Percentiles rank a stretch among this genome's conserved stretches.
These are phyloP conservation scores for Buceros bicornis DNA, from an alignment of 2,797 vertebrate species.

Conservation along the genomic window DNA sequence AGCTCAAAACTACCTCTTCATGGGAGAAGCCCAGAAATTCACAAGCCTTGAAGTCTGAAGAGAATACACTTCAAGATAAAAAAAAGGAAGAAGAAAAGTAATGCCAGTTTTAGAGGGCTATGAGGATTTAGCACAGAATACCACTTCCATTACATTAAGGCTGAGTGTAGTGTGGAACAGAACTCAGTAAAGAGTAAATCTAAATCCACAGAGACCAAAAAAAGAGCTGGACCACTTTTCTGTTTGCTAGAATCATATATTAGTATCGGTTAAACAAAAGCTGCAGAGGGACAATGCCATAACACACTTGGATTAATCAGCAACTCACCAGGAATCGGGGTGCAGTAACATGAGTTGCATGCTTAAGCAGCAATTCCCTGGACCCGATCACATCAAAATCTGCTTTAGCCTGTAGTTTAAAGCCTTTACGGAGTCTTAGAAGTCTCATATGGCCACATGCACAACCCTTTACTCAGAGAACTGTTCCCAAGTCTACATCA, in stretches of 20 bases:
- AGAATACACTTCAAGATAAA: not conserved
- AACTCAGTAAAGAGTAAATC: not conserved
- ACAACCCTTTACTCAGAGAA: not conserved
- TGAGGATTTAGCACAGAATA: not conserved
- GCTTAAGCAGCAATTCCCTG: slow-evolving; percentile 7
- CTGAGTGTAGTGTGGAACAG: not conserved
- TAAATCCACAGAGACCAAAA: not conserved
- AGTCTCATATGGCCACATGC: not conserved
- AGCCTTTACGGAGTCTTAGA: not conserved
- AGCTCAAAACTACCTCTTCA: not conserved
- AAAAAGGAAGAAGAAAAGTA: not conserved
- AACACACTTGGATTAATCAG: not conserved
- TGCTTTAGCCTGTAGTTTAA: not conserved
- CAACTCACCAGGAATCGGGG: not conserved
- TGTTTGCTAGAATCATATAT: not conserved
- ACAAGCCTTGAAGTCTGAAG: not conserved
- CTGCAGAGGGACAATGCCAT: not conserved
- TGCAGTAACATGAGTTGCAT: not conserved
- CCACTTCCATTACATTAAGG: not conserved
- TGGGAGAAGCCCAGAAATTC: not conserved
- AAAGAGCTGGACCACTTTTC: not conserved
- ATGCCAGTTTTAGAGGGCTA: not conserved
- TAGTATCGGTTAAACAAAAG: slow-evolving; percentile 31
- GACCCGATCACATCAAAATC: not conserved
- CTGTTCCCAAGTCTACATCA: not conserved